These are phyloP conservation scores for Ischnura elegans DNA, from an alignment of 2,888 invertebrate genomes.

Conservation along the genomic window DNA sequence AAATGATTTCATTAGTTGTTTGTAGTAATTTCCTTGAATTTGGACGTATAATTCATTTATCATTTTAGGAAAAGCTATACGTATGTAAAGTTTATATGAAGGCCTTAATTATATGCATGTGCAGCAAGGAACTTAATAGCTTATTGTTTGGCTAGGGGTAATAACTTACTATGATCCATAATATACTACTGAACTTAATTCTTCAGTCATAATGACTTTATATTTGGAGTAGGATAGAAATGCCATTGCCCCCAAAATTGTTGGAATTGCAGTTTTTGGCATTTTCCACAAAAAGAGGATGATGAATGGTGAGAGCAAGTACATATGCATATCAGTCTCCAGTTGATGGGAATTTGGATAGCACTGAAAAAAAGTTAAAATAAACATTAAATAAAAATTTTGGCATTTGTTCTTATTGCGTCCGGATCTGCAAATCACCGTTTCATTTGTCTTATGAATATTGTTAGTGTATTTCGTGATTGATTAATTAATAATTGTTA, in stretches of 20 bases:
- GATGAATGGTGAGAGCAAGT: constrained; percentile 68
- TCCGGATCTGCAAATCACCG: no score
- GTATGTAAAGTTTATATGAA: no score
- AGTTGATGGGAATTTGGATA: constrained; percentile 69
- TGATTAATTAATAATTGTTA: no score
- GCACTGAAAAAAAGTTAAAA: constrained; percentile 61
- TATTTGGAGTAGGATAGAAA: constrained; percentile 37
- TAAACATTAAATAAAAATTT: no score
- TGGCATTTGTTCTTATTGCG: no score
- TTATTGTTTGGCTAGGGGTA: background rate
- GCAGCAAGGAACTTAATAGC: no score
- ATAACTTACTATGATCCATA: constrained; percentile 63
- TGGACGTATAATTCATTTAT: no score
- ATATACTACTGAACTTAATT: constrained; percentile 39
- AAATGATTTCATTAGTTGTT: constrained; percentile 36
- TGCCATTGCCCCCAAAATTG: background rate
- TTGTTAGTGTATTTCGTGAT: no score
- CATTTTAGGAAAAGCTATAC: no score
- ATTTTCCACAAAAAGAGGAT: constrained; percentile 68
- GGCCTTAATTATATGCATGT: no score
- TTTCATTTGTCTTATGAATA: no score
- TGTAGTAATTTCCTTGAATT: no score
- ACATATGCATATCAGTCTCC: constrained; percentile 70
- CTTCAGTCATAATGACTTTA: background rate
- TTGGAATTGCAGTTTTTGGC: constrained; percentile 45